Evolutionary conservation across 1,140 invertebrate species (phyloP).

Genomic region (Drosophila gunungcola): DNA sequence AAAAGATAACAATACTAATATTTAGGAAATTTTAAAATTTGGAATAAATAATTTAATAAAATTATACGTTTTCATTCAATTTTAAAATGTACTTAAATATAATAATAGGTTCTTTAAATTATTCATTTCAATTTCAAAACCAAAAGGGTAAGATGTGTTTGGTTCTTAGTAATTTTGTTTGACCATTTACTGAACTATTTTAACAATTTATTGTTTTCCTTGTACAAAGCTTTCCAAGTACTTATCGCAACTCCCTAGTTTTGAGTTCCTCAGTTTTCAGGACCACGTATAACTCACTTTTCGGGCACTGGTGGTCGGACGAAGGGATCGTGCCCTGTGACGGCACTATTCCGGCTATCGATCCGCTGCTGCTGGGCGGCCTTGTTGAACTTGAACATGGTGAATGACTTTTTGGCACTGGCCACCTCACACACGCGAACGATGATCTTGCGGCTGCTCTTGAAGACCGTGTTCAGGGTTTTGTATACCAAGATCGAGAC

Average conservation of each 20-base stretch:
- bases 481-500: slow-evolving; percentile 84
- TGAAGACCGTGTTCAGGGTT: slow-evolving; percentile 84
- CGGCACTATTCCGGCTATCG: slow-evolving; percentile 87
- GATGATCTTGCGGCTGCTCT: slow-evolving; percentile 84
- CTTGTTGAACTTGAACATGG: slow-evolving; percentile 92
- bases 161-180: not conserved
- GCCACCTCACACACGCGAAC: slow-evolving; percentile 84
- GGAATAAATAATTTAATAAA: no score
- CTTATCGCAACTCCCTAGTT: not conserved
- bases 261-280: not conserved
- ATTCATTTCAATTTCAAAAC: not conserved
- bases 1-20: no score
- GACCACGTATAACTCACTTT: slow-evolving; percentile 77
- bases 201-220: no score
- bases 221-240: slow-evolving; percentile 18
- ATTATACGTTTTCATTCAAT: no score
- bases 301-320: slow-evolving; percentile 88
- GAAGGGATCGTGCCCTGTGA: slow-evolving; percentile 91
- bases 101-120: not conserved
- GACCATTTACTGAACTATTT: no score
- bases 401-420: slow-evolving; percentile 83
- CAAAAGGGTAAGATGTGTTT: no score
- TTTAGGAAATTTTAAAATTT: no score
- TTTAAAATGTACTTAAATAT: not conserved
- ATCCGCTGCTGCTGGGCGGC: slow-evolving; percentile 88